Base-by-base conservation (phyloP, 2,113 vertebrate species). In the Murina feae region DNA sequence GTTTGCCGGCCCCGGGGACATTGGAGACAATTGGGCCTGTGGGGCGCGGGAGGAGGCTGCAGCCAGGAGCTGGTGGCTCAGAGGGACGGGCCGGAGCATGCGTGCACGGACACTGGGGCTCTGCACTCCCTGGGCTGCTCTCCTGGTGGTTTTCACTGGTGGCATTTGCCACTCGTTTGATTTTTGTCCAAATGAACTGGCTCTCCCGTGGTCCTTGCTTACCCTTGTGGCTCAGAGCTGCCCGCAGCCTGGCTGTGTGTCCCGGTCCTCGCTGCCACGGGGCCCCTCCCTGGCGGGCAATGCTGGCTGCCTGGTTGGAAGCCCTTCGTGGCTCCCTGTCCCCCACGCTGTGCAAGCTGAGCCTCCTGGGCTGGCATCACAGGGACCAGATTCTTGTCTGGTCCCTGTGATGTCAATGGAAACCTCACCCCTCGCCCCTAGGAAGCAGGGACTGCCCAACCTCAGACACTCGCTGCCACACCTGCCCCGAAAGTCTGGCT, bases 61-160 rank as follows among this genome's bases (percentile, higher is more conserved):
- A 21, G 25, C 16, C 47, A 6, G n/a, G 55, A 35, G 69, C 42
- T 7, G 37, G 68, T 71, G 85, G 49, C 51, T 74, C 4, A 10
- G 44, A 9, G 9, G 5, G 4, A 4, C 75, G 51, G 58, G 68
- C 93, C 55, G 0, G 1, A 0, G 71, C 0, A 0, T 28, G 49
- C 1, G 0, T 6, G 84, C 4, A 10, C 10, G 1, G 55, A 3
- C 3, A 5, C 69, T n/a, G n/a, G n/a, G n/a, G n/a, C n/a, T n/a
- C n/a, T n/a, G n/a, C n/a, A n/a, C n/a, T n/a, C n/a, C 71, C 47
- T 1, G 11, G 8, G 49, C 65, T 7, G 39, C 71, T 44, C 60
- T 32, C 63, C 49, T 1, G 25, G 12, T 13, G n/a, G n/a, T 10
- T 49, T 5, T 44, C 1, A 21, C 66, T 0, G 0, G 23, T 20